These are phyloP conservation scores for Odocoileus virginianus DNA, from an alignment of 2,113 vertebrate genomes.

Conservation along the genomic window DNA sequence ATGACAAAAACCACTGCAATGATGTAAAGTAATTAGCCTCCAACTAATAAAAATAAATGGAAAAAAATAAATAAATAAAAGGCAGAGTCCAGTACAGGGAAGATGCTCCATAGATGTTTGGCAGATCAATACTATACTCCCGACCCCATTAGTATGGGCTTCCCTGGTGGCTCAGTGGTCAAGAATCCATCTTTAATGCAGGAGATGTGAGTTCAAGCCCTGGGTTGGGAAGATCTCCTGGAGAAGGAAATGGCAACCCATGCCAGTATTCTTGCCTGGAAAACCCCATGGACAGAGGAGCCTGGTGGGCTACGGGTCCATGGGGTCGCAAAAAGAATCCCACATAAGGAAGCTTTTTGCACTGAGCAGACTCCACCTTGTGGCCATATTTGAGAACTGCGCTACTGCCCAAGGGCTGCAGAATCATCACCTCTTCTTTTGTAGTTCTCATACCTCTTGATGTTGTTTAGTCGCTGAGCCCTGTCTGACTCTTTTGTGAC, in stretches of 20 bases:
- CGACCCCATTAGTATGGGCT: background rate
- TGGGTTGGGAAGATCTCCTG: background rate
- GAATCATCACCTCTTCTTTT: background rate
- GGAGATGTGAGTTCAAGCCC: background rate
- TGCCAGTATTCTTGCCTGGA: background rate
- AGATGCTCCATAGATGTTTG: background rate
- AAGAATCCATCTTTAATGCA: background rate
- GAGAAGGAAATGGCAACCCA: background rate
- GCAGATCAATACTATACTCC: background rate
- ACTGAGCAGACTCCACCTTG: background rate
- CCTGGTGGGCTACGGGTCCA: accelerated
- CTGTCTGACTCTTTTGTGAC: background rate
- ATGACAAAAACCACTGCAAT: too few relatives aligned
- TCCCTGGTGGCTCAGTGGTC: background rate
- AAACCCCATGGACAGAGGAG: background rate
- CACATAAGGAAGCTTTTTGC: background rate
- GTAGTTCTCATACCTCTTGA: background rate
- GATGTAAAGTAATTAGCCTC: too few relatives aligned
- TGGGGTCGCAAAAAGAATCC: background rate
- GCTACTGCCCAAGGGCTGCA: background rate
- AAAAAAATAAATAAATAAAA: too few relatives aligned
- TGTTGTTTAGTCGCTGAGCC: background rate
- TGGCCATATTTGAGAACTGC: background rate
- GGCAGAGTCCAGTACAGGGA: background rate
- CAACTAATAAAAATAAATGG: too few relatives aligned